These are phyloP conservation scores for Noctuana brunneofusca DNA, from an alignment of 2,888 invertebrate species.

Conservation along the genomic window DNA sequence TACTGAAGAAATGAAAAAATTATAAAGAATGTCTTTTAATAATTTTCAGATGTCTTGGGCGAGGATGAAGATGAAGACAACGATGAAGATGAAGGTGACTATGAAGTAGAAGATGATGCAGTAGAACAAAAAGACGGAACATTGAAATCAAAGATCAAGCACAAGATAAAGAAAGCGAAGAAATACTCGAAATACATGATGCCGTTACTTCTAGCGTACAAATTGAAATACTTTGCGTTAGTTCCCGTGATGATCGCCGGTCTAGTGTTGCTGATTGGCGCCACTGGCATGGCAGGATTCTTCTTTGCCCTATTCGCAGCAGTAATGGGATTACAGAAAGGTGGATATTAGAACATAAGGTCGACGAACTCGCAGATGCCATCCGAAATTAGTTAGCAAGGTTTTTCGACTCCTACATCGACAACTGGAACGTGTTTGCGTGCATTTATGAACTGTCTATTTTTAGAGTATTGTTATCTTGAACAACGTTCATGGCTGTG, in stretches of 20 bases:
- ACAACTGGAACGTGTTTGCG: conserved; percentile 37
- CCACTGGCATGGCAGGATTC: conserved; percentile 92
- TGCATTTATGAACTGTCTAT: conserved; percentile 27
- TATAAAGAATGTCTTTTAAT: neutral
- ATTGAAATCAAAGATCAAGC: conserved; percentile 58
- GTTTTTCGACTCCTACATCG: conserved; percentile 38
- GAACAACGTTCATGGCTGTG: conserved; percentile 33
- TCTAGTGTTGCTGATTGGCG: conserved; percentile 87
- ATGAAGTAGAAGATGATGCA: conserved; percentile 54
- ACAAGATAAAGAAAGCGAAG: conserved; percentile 64
- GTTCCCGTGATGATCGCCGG: conserved; percentile 89
- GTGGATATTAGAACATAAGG: conserved; percentile 62
- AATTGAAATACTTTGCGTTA: conserved; percentile 90
- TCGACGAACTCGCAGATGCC: conserved; percentile 69
- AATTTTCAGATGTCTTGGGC: conserved; percentile 68
- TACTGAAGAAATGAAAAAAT: neutral
- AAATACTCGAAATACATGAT: conserved; percentile 87
- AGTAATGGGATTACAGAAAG: conserved; percentile 88
- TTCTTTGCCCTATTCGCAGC: conserved; percentile 94
- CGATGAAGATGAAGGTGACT: conserved; percentile 60
- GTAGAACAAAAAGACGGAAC: conserved; percentile 42
- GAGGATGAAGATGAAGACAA: conserved; percentile 57
- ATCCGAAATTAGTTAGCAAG: conserved; percentile 59
- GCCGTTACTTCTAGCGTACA: conserved; percentile 91
- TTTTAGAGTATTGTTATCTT: conserved; percentile 30